phyloP scores from a whole-genome alignment of 2,888 invertebrate species.

The Drosophila incognita region DNA sequence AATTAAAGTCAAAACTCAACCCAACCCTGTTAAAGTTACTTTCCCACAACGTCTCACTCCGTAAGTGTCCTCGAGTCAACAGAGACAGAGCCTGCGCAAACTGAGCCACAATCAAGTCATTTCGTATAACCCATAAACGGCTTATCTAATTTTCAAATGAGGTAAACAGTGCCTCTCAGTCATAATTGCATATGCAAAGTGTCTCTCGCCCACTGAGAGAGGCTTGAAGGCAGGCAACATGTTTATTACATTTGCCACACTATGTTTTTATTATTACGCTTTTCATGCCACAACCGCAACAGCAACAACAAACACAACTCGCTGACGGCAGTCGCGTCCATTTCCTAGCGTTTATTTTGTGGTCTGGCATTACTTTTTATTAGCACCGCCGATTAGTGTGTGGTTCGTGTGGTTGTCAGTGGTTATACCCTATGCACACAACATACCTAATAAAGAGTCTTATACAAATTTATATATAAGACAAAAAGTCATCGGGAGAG shows the following conservation, averaged over 20 bases:
- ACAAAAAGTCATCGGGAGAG: background rate
- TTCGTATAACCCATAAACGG: slow-evolving; percentile 62
- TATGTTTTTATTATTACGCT: slow-evolving; percentile 61
- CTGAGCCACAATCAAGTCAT: slow-evolving; percentile 62
- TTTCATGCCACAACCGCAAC: slow-evolving; percentile 45
- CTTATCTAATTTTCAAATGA: slow-evolving; percentile 73
- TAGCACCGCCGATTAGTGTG: slow-evolving; percentile 65
- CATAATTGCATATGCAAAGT: slow-evolving; percentile 76
- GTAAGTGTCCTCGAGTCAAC: slow-evolving; percentile 13
- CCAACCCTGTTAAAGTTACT: background rate
- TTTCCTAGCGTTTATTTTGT: slow-evolving; percentile 77
- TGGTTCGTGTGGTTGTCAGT: slow-evolving; percentile 30
- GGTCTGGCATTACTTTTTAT: slow-evolving; percentile 73
- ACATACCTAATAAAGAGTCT: background rate
- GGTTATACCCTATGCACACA: slow-evolving; percentile 29
- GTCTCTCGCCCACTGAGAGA: slow-evolving; percentile 63
- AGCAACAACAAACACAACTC: slow-evolving; percentile 34
- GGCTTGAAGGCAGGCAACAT: slow-evolving; percentile 51
- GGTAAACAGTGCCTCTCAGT: slow-evolving; percentile 68
- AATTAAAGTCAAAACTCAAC: background rate
- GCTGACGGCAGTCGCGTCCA: slow-evolving; percentile 54
- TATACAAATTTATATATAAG: background rate
- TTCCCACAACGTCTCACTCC: slow-evolving; percentile 9
- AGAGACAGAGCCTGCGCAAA: slow-evolving; percentile 24
- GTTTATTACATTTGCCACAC: slow-evolving; percentile 77